phyloP scores from a whole-genome alignment of 2,797 vertebrate genomes.

The Aldrovandia affinis region DNA sequence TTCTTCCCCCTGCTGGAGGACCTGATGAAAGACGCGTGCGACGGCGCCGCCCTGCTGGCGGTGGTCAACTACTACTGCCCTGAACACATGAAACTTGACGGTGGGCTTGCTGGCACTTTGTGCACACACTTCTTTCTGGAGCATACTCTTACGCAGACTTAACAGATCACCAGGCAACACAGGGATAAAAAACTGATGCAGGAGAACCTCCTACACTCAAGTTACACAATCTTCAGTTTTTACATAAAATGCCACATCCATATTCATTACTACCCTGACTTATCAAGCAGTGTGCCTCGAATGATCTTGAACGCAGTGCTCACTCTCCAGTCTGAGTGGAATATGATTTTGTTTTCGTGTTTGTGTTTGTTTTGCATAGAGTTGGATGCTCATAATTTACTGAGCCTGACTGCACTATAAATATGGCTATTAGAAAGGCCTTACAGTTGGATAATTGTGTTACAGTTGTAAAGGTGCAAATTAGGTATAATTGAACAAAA shows the following conservation, averaged over 20 bases:
- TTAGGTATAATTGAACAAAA: neutral
- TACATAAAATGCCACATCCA: too few relatives aligned
- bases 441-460: neutral
- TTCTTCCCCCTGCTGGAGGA: conserved; percentile 90
- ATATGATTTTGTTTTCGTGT: neutral
- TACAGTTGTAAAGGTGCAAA: neutral
- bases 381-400: too few relatives aligned
- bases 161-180: neutral
- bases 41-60: conserved; percentile 85
- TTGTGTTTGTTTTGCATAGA: neutral
- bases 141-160: neutral
- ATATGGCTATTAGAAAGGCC: neutral
- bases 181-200: neutral
- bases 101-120: conserved; percentile 63
- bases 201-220: neutral
- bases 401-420: neutral
- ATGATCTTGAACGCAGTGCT: too few relatives aligned
- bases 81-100: conserved; percentile 89
- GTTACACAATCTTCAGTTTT: neutral
- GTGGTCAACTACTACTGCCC: conserved; percentile 95
- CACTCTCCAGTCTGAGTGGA: neutral
- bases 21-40: conserved; percentile 86
- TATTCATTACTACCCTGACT: too few relatives aligned
- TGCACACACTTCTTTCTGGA: neutral
- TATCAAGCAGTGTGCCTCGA: too few relatives aligned